Evolutionary conservation across 1,140 invertebrate species (phyloP).

Genomic region (Sarcophaga bullata): DNA sequence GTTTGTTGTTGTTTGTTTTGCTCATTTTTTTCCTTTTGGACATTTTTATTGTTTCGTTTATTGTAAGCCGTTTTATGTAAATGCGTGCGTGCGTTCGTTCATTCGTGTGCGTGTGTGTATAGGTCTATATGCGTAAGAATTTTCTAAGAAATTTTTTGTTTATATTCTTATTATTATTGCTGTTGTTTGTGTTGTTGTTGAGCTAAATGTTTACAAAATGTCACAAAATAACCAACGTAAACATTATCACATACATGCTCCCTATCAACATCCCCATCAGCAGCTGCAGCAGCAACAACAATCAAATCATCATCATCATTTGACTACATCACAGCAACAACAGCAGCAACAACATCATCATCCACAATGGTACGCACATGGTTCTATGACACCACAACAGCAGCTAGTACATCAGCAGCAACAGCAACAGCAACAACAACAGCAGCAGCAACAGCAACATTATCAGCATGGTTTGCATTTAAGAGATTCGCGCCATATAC

Average conservation of each 20-base stretch:
- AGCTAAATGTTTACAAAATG: slow-evolving; percentile 12
- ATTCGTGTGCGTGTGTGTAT: not conserved
- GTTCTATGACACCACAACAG: not conserved
- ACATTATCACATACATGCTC: slow-evolving; percentile 40
- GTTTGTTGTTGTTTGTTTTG: slow-evolving; percentile 9
- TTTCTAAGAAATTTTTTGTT: not conserved
- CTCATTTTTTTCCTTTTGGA: not conserved
- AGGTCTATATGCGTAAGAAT: not conserved
- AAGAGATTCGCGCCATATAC: slow-evolving; percentile 26
- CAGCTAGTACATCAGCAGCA: slow-evolving; percentile 38
- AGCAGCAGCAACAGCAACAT: slow-evolving; percentile 39
- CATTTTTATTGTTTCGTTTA: too few relatives aligned
- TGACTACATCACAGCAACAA: slow-evolving; percentile 28
- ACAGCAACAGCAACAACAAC: slow-evolving; percentile 37
- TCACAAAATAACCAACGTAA: slow-evolving; percentile 35
- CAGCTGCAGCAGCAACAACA: slow-evolving; percentile 17
- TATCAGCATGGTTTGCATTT: slow-evolving; percentile 21
- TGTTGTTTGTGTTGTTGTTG: not conserved
- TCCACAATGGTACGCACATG: slow-evolving; percentile 17
- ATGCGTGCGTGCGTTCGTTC: too few relatives aligned
- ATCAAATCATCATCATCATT: slow-evolving; percentile 35
- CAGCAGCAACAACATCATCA: slow-evolving; percentile 41
- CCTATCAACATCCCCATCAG: slow-evolving; percentile 28
- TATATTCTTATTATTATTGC: too few relatives aligned
- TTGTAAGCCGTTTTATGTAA: too few relatives aligned